Percentiles rank a stretch among this genome's conserved stretches.
Conservation (phyloP, 1,140 invertebrate species). For the Diplogasteroides magnus region DNA sequence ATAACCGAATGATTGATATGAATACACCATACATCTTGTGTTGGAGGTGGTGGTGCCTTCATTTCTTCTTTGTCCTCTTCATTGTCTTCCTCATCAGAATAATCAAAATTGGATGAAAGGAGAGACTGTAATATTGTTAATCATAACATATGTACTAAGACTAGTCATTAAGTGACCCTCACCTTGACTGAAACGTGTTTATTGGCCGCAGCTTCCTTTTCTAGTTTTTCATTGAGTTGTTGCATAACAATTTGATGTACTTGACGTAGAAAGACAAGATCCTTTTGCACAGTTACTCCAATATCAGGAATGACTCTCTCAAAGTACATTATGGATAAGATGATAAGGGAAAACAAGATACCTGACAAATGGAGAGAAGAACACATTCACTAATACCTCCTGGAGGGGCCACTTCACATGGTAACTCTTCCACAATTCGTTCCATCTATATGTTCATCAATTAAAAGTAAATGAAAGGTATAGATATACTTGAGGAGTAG, state of each 20-base stretch:
- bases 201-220: background rate
- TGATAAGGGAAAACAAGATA: background rate
- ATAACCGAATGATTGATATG: no score
- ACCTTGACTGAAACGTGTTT: background rate
- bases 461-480: no score
- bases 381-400: background rate
- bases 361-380: background rate
- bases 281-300: background rate
- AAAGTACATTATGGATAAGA: background rate
- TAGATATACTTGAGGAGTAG: no score
- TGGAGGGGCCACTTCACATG: background rate
- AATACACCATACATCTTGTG: conserved; percentile 1
- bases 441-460: background rate
- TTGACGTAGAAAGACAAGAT: background rate
- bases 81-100: background rate
- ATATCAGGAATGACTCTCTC: background rate
- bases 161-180: background rate
- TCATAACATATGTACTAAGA: background rate
- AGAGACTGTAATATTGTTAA: background rate
- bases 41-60: background rate
- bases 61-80: background rate
- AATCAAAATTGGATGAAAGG: background rate
- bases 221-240: background rate
- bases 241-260: background rate
- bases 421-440: background rate